Evolutionary conservation across 1,140 invertebrate genomes (phyloP), one percentile per base, ranked within the genome.

Genomic region (Pogonomyrmex barbatus): DNA sequence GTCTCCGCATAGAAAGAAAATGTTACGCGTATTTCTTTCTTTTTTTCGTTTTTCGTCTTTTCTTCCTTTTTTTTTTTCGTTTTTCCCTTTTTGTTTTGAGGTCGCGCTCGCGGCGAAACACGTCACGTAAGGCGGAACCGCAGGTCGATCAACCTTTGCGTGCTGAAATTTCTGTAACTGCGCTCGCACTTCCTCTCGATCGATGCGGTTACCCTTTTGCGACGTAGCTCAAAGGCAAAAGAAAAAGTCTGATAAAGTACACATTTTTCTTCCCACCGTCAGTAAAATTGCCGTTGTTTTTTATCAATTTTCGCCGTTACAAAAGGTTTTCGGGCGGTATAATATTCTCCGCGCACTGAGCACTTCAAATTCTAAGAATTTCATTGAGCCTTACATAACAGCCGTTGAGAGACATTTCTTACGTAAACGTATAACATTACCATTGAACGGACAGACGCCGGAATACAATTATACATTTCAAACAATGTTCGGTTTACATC

Each of bases 81-180:
- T 50, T 24, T 30, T 5, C 2, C 14, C 45, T 47, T 68, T 68
- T 68, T 71, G 47, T 87, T 87, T 76, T 47, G 83, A 62, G 85
- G 71, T 87, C 71, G 85, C 24, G 54, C 52, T 76, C 58, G 45
- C 58, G 52, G 85, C 56, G 36, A 70, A 60, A 78, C 73, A 52
- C 33, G 88, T 83, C 81, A 78, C 73, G 60, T 42, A 36, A 52
- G 67, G 52, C 56, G 70, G 67, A 79, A 83, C 88, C 79, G 78
- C 65, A 54, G 83, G 42, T 85, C 88, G 88, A 89, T 89, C 88
- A 58, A 47, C 87, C 68, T 82, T 81, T 65, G 52, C 88, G 79
- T 83, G 79, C 79, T 83, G 68, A 83, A 83, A 83, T 83, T 83
- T 83, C 68, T 83, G 54, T 83, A 83, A 83, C 79, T 83, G 79